These are phyloP conservation scores for Andrena cerasifolii DNA, from an alignment of 1,140 invertebrate species.

Conservation along the genomic window DNA sequence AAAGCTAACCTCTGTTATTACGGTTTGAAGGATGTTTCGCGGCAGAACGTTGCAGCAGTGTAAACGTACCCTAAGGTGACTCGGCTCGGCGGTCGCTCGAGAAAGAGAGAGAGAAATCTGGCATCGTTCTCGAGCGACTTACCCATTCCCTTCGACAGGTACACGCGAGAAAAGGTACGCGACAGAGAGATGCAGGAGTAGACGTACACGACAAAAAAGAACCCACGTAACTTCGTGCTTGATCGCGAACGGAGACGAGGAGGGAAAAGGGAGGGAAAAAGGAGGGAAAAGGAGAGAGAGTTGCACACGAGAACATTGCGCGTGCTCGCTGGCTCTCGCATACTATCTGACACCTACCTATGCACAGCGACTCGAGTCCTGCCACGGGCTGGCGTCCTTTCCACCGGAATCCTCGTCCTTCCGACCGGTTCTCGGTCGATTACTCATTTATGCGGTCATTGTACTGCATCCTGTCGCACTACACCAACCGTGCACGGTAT, in stretches of 20 bases:
- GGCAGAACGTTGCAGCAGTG: neutral
- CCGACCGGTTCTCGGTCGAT: slow-evolving; percentile 46
- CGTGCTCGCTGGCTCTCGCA: slow-evolving; percentile 39
- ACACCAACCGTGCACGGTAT: slow-evolving; percentile 10
- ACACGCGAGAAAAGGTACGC: neutral
- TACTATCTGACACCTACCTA: slow-evolving; percentile 55
- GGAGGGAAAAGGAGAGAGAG: slow-evolving; percentile 2
- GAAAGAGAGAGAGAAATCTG: slow-evolving; percentile 34
- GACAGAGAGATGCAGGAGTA: neutral
- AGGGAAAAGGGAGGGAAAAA: neutral
- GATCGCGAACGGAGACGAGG: neutral
- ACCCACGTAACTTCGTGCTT: slow-evolving; percentile 12
- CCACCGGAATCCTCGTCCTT: slow-evolving; percentile 43
- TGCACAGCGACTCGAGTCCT: slow-evolving; percentile 46
- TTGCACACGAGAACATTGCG: slow-evolving; percentile 45
- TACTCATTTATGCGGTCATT: slow-evolving; percentile 46
- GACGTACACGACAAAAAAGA: neutral
- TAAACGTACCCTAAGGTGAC: slow-evolving; percentile 14
- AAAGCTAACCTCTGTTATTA: neutral
- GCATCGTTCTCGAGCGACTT: slow-evolving; percentile 20
- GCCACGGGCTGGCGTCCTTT: slow-evolving; percentile 45
- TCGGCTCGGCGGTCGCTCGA: neutral
- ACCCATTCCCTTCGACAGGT: slow-evolving; percentile 37
- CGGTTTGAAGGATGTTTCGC: neutral
- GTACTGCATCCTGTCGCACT: slow-evolving; percentile 39